Evolutionary conservation across 2,888 invertebrate genomes (phyloP).

Genomic region (Amblyteles armatorius): DNA sequence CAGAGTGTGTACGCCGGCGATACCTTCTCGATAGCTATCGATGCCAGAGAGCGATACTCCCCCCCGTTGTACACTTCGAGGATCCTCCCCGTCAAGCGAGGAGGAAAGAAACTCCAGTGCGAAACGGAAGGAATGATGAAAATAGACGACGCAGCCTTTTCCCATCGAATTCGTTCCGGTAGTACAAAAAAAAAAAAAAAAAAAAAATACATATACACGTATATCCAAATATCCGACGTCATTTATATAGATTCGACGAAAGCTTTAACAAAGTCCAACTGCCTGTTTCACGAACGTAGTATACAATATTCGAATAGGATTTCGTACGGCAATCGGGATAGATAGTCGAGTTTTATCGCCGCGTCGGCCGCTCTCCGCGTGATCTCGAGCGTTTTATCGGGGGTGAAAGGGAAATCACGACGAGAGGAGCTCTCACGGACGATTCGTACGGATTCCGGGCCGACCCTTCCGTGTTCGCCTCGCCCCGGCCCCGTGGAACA

Average conservation of each 20-base stretch:
- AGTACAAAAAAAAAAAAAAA: not conserved
- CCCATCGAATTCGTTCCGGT: not conserved
- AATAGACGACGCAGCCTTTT: conserved; percentile 16
- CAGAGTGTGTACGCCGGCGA: conserved; percentile 67
- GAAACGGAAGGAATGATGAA: conserved; percentile 20
- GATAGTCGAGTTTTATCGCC: conserved; percentile 42
- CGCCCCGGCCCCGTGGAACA: conserved; percentile 13
- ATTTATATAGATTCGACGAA: conserved; percentile 27
- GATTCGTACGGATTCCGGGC: conserved; percentile 42
- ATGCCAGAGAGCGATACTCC: conserved; percentile 38
- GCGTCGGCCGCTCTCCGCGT: conserved; percentile 15
- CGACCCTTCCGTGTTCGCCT: conserved; percentile 32
- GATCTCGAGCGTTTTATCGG: conserved; percentile 48
- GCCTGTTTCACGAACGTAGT: conserved; percentile 1
- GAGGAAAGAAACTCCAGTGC: conserved; percentile 5
- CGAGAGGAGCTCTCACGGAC: conserved; percentile 32
- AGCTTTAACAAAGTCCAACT: conserved; percentile 5
- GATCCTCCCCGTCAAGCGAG: conserved; percentile 8
- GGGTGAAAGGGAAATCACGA: conserved; percentile 55
- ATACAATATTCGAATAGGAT: conserved; percentile 39
- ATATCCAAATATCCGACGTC: not conserved
- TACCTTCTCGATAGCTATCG: conserved; percentile 68
- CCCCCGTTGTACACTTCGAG: conserved; percentile 17
- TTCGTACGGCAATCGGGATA: conserved; percentile 44
- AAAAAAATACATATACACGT: not conserved